Percentiles rank a stretch among this genome's conserved stretches.
phyloP scores from a whole-genome alignment of 2,888 invertebrate genomes.

The Venusia cambrica region DNA sequence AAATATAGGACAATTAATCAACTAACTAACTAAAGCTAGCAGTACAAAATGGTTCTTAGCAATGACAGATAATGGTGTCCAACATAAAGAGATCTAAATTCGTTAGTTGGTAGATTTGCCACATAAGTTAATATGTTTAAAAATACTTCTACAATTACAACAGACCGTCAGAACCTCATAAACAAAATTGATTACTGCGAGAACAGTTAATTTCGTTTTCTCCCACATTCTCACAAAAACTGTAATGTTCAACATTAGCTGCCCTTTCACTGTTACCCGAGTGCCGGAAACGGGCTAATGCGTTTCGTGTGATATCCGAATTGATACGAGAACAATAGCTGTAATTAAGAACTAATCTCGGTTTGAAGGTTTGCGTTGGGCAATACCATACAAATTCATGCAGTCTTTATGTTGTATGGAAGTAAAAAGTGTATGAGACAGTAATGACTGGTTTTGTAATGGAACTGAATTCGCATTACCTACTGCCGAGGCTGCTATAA shows the following conservation, averaged over 20 bases:
- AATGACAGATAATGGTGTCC: too few species aligned
- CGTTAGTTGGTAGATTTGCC: too few species aligned
- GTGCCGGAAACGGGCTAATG: constrained; percentile 7
- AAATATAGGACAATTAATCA: too few species aligned
- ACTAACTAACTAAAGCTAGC: too few species aligned
- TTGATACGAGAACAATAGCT: constrained; percentile 41
- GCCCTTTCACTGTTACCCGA: constrained; percentile 33
- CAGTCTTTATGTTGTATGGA: constrained; percentile 21
- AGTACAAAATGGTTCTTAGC: too few species aligned
- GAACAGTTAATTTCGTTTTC: constrained; percentile 16
- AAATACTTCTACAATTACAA: too few species aligned
- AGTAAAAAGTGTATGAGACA: constrained; percentile 26
- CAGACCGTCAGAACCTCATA: too few species aligned
- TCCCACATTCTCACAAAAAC: constrained; percentile 21
- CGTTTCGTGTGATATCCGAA: constrained; percentile 35
- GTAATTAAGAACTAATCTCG: constrained; percentile 44
- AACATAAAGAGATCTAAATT: too few species aligned
- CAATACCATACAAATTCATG: constrained; percentile 29
- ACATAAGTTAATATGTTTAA: too few species aligned
- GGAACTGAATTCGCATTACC: constrained; percentile 3
- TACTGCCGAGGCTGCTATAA: too few species aligned
- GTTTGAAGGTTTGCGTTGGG: constrained; percentile 39
- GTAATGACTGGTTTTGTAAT: constrained; percentile 19
- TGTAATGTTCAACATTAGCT: constrained; percentile 13
- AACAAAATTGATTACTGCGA: constrained; percentile 1